Evolutionary conservation across 1,140 invertebrate species (phyloP), one percentile per base, ranked within the genome.

Genomic region (Leptopilina boulardi): DNA sequence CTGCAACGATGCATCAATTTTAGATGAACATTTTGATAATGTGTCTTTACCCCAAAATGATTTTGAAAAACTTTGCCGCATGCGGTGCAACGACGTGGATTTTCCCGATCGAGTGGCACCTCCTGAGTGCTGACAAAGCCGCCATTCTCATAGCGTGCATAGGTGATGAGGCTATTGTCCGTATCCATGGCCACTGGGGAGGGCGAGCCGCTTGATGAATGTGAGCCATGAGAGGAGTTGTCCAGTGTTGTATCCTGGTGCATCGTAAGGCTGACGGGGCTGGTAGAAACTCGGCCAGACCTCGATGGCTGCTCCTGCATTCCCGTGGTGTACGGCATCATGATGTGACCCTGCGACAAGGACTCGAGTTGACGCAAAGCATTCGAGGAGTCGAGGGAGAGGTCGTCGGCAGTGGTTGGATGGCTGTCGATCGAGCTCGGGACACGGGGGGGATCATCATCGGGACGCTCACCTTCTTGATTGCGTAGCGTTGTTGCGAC

Each of bases 1-100:
- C 95, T 97, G 91, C 98, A 99, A 85, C 96, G 97, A 90, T 99
- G 98, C 95, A 98, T 98, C 76, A 99, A 89, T 90, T 99, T 99
- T 54, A 99, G 93, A 91, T 99, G 98, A 0, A 98, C 96, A 89
- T 97, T 98, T 91, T 98, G 97, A 90, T 98, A 99, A 87, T 99
- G 98, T 0, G 96, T 97, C 90, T 98, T 98, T 0, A 98, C 94
- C n/a, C 96, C 95, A 86, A 98, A 99, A 85, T 97, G 96, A 86
- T 98, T 99, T 87, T 97, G 96, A 90, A 99, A 99, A 82, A 97
- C 93, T 89, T 98, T 98, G 11, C 96, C 97, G 88, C 98, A 99
- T 15, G 96, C 96, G 2, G 95, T 95, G 89, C 98, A 99, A 82
- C 96, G 94, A 3, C 96, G 92, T 0, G 96, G 96, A 87, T 97